A percentile compares a stretch with the other conserved stretches of the same genome.
Evolutionary conservation across 53 echinoderm and acorn worm genomes (phyloP).

Genomic region (Crossaster papposus): DNA sequence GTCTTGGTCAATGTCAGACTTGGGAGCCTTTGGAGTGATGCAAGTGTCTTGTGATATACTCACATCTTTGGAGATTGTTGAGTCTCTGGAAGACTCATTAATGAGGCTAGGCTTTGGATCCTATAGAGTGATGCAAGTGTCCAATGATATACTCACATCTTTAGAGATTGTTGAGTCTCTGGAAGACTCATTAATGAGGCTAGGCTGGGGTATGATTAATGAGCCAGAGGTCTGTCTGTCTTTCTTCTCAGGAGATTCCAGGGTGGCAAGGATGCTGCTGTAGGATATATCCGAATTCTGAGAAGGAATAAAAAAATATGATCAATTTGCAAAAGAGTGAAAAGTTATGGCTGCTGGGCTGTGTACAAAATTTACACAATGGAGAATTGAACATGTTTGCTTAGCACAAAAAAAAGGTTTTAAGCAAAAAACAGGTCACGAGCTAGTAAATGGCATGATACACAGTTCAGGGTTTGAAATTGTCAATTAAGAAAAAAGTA

Average conservation of each 20-base stretch:
- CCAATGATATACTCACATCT: conserved; percentile 67
- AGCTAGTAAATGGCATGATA: too few relatives aligned
- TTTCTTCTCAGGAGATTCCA: conserved; percentile 85
- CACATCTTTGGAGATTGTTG: conserved; percentile 82
- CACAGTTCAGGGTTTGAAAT: too few relatives aligned
- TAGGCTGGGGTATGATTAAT: conserved; percentile 61
- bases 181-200: conserved; percentile 71
- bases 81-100: conserved; percentile 84
- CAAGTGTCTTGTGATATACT: conserved; percentile 13
- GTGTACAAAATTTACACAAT: too few relatives aligned
- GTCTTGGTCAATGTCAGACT: too few relatives aligned
- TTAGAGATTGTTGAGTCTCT: conserved; percentile 82
- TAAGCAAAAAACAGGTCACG: too few relatives aligned
- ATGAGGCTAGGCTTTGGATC: background rate
- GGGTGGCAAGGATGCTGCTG: conserved; percentile 75
- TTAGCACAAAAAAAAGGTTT: too few relatives aligned
- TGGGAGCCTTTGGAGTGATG: too few relatives aligned
- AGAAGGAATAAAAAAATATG: background rate
- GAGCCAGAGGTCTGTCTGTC: conserved; percentile 51
- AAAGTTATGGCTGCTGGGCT: too few relatives aligned
- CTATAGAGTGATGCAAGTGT: too few relatives aligned
- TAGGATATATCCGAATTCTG: conserved; percentile 82
- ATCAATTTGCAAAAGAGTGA: too few relatives aligned
- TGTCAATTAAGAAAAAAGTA: too few relatives aligned
- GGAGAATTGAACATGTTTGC: too few relatives aligned